Base-by-base conservation (phyloP, 2,888 invertebrate species). In the Hirtodrosophila histrioides region DNA sequence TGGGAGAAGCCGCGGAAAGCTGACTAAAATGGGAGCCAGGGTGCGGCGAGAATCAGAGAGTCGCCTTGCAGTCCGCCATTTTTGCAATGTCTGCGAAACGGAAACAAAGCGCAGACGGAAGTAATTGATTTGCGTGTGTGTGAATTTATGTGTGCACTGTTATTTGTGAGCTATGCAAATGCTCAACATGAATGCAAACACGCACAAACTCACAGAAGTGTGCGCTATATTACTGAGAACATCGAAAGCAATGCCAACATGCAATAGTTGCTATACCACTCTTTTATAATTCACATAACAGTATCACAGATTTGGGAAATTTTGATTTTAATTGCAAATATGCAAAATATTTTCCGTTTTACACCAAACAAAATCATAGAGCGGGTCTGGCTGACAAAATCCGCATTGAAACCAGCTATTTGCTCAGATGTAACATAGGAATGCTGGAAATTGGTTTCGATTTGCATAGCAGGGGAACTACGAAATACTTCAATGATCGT, bases 91-190 rank as follows among this genome's bases (percentile, higher is more conserved):
- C 57, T 60, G 63, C 60, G 51, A 46, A 86, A 73, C 87, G 80
- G 85, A 86, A 77, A 66, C 81, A 81, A 86, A 81, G 54, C 74
- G 56, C 81, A 58, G 44, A 61, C 80, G 80, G 80, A 81, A 74
- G 87, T 71, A 78, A 81, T 81, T 84, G 75, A 78, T 74, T 84
- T 66, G 66, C 51, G 45, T 78, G 50, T 53, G 24, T 55, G 35
- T 53, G 33, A 49, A 11, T 58, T 31, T 37, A 10, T 41, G 40
- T 48, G 29, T 36, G 48, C 31, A 4, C 35, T 36, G 23, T 24
- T 41, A 12, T 40, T 62, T 29, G 44, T 40, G 36, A 50, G 44
- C 64, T 64, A 73, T 76, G 76, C 61, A 65, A 77, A 82, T 78
- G 45, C 44, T 39, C 39, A 56, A 45, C 40, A 62, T 31, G 35